phyloP scores from a whole-genome alignment of 1,140 invertebrate genomes.

The Choristoneura fumiferana region DNA sequence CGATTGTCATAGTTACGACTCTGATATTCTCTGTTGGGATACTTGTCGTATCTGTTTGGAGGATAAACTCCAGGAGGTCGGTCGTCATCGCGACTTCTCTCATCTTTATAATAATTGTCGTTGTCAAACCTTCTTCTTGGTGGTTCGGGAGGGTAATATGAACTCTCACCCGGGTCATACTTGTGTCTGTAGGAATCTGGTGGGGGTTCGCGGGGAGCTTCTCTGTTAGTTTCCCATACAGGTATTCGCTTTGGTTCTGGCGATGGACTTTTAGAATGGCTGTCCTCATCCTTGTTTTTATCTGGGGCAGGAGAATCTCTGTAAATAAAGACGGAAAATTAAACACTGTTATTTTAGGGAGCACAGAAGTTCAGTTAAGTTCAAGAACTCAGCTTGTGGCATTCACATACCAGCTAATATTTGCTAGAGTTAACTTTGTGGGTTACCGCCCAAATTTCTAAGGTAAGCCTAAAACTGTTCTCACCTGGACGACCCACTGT shows the following conservation, averaged over 20 bases:
- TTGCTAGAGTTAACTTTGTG: too few relatives aligned
- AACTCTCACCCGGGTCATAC: slow-evolving; percentile 31
- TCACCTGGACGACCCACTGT: slow-evolving; percentile 58
- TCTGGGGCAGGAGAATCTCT: slow-evolving; percentile 46
- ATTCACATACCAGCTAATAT: too few relatives aligned
- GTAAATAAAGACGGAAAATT: slow-evolving; percentile 20
- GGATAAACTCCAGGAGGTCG: slow-evolving; percentile 28
- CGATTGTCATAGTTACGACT: slow-evolving; percentile 20
- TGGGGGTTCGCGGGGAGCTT: slow-evolving; percentile 17
- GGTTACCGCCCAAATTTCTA: too few relatives aligned
- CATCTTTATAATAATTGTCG: slow-evolving; percentile 27
- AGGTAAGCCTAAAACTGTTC: too few relatives aligned
- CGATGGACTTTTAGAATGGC: slow-evolving; percentile 45
- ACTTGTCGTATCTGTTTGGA: slow-evolving; percentile 34
- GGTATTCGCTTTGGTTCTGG: slow-evolving; percentile 44
- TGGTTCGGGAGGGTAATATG: slow-evolving; percentile 30
- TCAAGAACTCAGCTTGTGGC: too few relatives aligned
- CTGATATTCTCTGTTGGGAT: slow-evolving; percentile 34
- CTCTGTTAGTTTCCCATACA: slow-evolving; percentile 49
- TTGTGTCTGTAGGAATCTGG: slow-evolving; percentile 32
- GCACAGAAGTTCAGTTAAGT: too few relatives aligned
- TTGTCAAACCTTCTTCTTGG: slow-evolving; percentile 28
- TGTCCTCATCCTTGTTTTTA: slow-evolving; percentile 41
- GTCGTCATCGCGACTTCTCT: slow-evolving; percentile 40
- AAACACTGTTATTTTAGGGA: background rate